phyloP scores from a whole-genome alignment of 2,797 vertebrate species.

The Chaenodraco wilsoni region DNA sequence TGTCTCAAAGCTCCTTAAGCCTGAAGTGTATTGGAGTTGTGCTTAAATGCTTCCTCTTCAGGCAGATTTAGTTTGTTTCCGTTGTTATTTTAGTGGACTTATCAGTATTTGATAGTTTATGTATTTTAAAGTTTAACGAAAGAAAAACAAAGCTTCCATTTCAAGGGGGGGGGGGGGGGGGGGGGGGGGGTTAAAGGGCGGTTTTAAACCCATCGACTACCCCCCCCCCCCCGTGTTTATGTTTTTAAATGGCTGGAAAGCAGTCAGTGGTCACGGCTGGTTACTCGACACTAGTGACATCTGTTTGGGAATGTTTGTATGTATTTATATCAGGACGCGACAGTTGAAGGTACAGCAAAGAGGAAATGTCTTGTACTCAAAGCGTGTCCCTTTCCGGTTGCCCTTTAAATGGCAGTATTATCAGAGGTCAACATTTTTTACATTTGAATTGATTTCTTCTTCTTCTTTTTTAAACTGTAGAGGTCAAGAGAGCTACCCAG shows the following conservation, averaged over 20 bases:
- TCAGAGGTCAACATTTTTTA: conserved; percentile 65
- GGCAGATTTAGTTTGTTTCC: conserved; percentile 53
- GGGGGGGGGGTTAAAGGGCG: conserved; percentile 45
- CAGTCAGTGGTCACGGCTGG: conserved; percentile 52
- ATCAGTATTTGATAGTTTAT: conserved; percentile 85
- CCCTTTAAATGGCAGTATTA: conserved; percentile 79
- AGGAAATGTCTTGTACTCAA: conserved; percentile 28
- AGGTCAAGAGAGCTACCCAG: conserved; percentile 52
- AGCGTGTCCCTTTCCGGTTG: conserved; percentile 58
- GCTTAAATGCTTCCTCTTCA: conserved; percentile 64
- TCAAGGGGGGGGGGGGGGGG: conserved; percentile 48
- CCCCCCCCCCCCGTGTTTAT: conserved; percentile 36
- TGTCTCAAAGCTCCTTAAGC: conserved; percentile 49
- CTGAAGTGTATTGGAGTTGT: conserved; percentile 56
- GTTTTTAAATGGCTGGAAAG: conserved; percentile 54
- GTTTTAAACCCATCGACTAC: conserved; percentile 25
- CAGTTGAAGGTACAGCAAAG: conserved; percentile 59
- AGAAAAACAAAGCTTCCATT: conserved; percentile 76
- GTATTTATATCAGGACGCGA: conserved; percentile 63
- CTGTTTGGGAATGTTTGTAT: conserved; percentile 52
- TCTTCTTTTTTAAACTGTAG: conserved; percentile 32
- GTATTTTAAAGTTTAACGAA: conserved; percentile 72
- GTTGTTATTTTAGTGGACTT: conserved; percentile 76
- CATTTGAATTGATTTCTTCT: conserved; percentile 48
- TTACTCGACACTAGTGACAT: conserved; percentile 41